Base-by-base conservation (phyloP, 64 coral and sea anemone species). In the Porites australiensis region DNA sequence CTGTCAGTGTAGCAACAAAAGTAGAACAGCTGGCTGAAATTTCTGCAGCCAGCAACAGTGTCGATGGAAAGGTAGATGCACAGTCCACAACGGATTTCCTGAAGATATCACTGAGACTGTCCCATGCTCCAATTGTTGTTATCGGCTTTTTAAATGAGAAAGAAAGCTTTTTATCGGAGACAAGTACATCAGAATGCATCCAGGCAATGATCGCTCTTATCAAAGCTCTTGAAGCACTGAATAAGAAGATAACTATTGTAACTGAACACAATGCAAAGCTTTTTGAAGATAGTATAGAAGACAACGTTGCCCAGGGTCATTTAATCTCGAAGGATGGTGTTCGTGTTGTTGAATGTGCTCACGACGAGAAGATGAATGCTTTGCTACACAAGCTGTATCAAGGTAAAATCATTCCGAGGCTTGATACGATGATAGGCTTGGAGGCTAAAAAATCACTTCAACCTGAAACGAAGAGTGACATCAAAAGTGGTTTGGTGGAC, bases 211-310 rank as follows among this genome's bases (percentile, higher is more conserved):
- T 84, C 3, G 63, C 46, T 84, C 63, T 84, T 15, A 19, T 67
- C 81, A 67, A 69, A 84, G 81, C 81, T 68, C 58, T 84, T 68
- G 61, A 84, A 68, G 63, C 81, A 68, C 50, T 84, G 45, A 12
- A 68, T 7, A 84, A 69, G 61, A 84, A 68, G 49, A 46, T 84
- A 50, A 84, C 46, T 15, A 78, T 84, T 51, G 8, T 84, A 0
- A 84, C 62, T 9, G 15, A 54, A n/a, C 2, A 21, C 37, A 44
- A 47, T 84, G 10, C 63, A 65, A 44, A 69, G 13, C 15, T 68
- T 2, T n/a, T 84, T 84, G 44, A 84, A 22, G 62, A 84, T 16
- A 67, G 45, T 21, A 49, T 84, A 3, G 21, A 61, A 67, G 45
- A 15, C 9, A 65, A 43, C 68, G 61, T n/a, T 12, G 2, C 62